Evolutionary conservation across 2,888 invertebrate genomes (phyloP), one percentile per base, ranked within the genome.

Genomic region (Philereme vetulata): DNA sequence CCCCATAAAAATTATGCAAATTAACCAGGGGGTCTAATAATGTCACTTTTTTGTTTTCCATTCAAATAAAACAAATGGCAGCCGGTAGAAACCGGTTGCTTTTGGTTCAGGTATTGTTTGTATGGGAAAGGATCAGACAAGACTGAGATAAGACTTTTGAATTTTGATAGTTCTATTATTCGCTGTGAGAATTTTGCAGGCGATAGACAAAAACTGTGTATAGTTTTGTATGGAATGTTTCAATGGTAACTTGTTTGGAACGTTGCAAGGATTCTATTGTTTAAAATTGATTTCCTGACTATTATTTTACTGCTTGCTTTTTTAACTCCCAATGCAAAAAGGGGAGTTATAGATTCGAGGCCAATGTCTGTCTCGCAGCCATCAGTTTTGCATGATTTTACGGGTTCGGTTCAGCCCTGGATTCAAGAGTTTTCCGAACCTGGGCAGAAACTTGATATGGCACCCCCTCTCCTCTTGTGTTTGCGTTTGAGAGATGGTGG

Each of bases 1-100:
- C 81, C 81, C 80, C 72, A 69, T 68, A 67, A 63, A 74, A 81
- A 74, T 72, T 82, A 84, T 84, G 83, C 82, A 83, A 82, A 84
- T 81, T 56, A 46, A 77, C 79, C 79, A 81, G 78, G 81, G 81
- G 83, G 57, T 67, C 75, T 79, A 81, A 81, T 83, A 77, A 76
- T 77, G 76, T 70, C 72, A 72, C 70, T 45, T 74, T 78, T 77
- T 79, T 78, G 72, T 68, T 72, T 79, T 71, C 73, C 60, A 68
- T 53, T 64, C 60, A 62, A 57, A 70, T 71, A 72, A 74, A 76
- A 74, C 72, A 72, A 74, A 69, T 68, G 65, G n/a, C n/a, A n/a
- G n/a, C n/a, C n/a, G n/a, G 49, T 62, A 56, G 47, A 8, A 65
- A 58, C 58, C 62, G 49, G 50, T 64, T 66, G 64, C 60, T 72